Base-by-base conservation (phyloP, 2,888 invertebrate genomes). In the Formica aserva region DNA sequence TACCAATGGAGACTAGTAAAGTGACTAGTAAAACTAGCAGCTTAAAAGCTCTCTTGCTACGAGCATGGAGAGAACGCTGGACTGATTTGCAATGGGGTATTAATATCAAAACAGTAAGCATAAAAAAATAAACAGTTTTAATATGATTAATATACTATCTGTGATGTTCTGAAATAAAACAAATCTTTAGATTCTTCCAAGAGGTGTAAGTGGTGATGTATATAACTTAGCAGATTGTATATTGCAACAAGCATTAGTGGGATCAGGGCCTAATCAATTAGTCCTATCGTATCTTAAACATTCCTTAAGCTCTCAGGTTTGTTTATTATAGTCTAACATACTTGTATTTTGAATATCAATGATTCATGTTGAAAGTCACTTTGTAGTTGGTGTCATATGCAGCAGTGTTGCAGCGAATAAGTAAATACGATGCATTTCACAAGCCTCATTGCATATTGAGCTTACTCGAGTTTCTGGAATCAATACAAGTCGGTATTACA, bases 61-160 rank as follows among this genome's bases (percentile, higher is more conserved):
- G 97, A 94, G 99, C 99, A 69, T 99, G 99, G 99, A 96, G 98
- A 91, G 99, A 99, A 95, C 96, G 99, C 85, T 99, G 99, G 99
- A 97, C 97, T 1, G 99, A 99, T 94, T 96, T 98, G 65, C 98
- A 98, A 95, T 99, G 99, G 99, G 98, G 98, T 57, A 98, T 98
- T 89, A 98, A 98, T 93, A 98, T 99, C 81, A 99, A 99, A 96
- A 98, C 98, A n/a, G 98, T 97, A 92, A 95, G 95, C 38, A 11
- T 35, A 1, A 26, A 26, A 26, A 26, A 26, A 26, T 26, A 1
- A 26, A 26, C 26, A 1, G 0, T 26, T 66, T 1, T 18, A 0
- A 45, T 26, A 18, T 9, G 45, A 52, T 74, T 11, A 13, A 18
- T 74, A 52, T 66, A 57, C 5, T 41, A 45, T 52, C 26, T 22